Evolutionary conservation across 2,113 vertebrate genomes (phyloP).

Genomic region (Larimichthys polyactis): DNA sequence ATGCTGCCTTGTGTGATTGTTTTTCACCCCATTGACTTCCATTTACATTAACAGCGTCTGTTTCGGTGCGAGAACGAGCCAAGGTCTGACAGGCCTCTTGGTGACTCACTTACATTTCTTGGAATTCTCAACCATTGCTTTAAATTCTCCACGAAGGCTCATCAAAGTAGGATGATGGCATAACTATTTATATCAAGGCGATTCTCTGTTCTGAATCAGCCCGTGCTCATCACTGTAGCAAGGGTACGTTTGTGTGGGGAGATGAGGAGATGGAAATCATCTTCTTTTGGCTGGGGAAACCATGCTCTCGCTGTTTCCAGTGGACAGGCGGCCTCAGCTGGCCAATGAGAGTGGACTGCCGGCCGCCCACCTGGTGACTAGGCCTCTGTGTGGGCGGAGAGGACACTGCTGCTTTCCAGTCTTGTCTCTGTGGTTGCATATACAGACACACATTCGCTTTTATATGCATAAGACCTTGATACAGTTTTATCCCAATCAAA

Average conservation of each 20-base stretch:
- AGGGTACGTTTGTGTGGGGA: constrained; percentile 31
- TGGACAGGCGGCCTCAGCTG: constrained; percentile 54
- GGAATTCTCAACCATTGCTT: constrained; percentile 21
- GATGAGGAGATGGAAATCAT: constrained; percentile 64
- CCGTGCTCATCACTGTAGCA: constrained; percentile 32
- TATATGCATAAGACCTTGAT: constrained; percentile 29
- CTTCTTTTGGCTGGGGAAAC: constrained; percentile 56
- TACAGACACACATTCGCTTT: constrained; percentile 32
- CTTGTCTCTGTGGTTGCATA: constrained; percentile 46
- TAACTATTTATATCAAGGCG: constrained; percentile 68
- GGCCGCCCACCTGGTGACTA: constrained; percentile 74
- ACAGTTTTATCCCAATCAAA: constrained; percentile 13
- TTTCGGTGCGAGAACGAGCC: background rate
- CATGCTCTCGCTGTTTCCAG: constrained; percentile 53
- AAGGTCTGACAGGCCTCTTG: constrained; percentile 21
- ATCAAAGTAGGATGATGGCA: constrained; percentile 41
- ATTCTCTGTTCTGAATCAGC: constrained; percentile 67
- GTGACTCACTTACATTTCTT: constrained; percentile 33
- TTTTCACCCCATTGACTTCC: constrained; percentile 27
- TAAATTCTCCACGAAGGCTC: constrained; percentile 40
- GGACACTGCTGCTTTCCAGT: constrained; percentile 57
- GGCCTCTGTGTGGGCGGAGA: constrained; percentile 65
- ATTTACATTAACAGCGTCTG: constrained; percentile 4
- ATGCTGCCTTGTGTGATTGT: constrained; percentile 9
- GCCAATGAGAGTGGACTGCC: constrained; percentile 64